Evolutionary conservation across 1,140 invertebrate genomes (phyloP), one percentile per base, ranked within the genome.

Genomic region (Globodera rostochiensis): DNA sequence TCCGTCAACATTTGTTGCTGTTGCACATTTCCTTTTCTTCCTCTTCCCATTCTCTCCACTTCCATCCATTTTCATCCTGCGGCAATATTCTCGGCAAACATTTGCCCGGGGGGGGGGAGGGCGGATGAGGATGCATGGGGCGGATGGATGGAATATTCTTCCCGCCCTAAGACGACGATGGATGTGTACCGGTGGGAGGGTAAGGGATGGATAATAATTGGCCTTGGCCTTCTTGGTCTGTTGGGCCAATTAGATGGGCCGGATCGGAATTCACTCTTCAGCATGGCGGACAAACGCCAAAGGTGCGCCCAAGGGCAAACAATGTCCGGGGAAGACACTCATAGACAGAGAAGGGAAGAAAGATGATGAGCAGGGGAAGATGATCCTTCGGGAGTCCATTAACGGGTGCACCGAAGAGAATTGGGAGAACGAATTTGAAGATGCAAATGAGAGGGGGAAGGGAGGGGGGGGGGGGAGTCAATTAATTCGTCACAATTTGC

Each of bases 231-330:
- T 64, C 60, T n/a, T 64, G 25, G 57, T 66, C 53, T 50, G 19
- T 67, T 78, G 76, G 76, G 66, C 76, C 76, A 78, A 78, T 78
- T 78, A 78, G 76, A 78, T 47, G 46, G 57, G 25, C 9, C 69
- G 69, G 69, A 71, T 71, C 69, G 69, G 69, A 71, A 71, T 71
- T 71, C 69, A 71, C 25, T 47, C 69, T 36, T 9, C 69, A 45
- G n/a, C 25, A 47, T 47, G 25, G 25, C 25, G 69, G 69, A 71
- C 69, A 71, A 60, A 60, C 57, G 11, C 57, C 57, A 60, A 60
- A 71, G 69, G 69, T 71, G 69, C 25, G 69, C 69, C 69, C 25
- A 21, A 71, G 69, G 69, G 69, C 69, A 71, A 71, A 71, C 46
- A 71, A 45, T 9, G 69, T 8, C 21, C 69, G 69, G 69, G 19